Evolutionary conservation across 2,888 invertebrate species (phyloP).

Genomic region (Drosophila ustulata): DNA sequence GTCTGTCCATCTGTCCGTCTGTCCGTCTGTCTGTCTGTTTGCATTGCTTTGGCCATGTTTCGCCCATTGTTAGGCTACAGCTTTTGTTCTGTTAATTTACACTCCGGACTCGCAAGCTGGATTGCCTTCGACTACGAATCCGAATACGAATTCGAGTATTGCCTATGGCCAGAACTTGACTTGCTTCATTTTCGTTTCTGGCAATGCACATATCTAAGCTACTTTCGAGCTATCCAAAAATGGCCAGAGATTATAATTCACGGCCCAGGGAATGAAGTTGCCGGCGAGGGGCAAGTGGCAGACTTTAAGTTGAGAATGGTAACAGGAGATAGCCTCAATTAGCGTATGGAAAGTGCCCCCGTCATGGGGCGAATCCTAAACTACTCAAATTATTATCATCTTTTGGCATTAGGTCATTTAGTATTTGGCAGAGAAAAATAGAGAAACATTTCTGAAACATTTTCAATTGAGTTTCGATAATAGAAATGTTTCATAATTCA

Average conservation of each 20-base stretch:
- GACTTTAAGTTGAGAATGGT: conserved; percentile 10
- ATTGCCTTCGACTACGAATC: conserved; percentile 34
- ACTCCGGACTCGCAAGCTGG: conserved; percentile 38
- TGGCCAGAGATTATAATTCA: conserved; percentile 32
- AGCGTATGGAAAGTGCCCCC: conserved; percentile 12
- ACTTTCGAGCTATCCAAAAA: conserved; percentile 63
- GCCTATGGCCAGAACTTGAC: conserved; percentile 48
- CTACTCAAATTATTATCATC: neutral
- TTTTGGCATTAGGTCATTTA: neutral
- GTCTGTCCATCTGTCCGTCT: conserved; percentile 1
- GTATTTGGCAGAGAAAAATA: too few relatives aligned
- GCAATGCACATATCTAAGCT: conserved; percentile 54
- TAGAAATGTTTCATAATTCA: too few relatives aligned
- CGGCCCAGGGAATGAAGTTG: neutral
- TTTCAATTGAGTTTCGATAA: too few relatives aligned
- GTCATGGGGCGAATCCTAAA: conserved; percentile 12
- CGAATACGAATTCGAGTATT: conserved; percentile 18
- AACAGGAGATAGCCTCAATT: conserved; percentile 37
- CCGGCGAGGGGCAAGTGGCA: neutral
- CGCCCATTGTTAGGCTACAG: conserved; percentile 63
- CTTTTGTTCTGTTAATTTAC: conserved; percentile 77
- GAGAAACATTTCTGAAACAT: too few relatives aligned
- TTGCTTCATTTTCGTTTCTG: conserved; percentile 39
- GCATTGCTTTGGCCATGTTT: conserved; percentile 53
- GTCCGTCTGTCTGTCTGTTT: conserved; percentile 31